Percentiles rank a stretch among this genome's conserved stretches.
These are phyloP conservation scores for Enteromius treurensis DNA, from an alignment of 2,797 vertebrate genomes.

Conservation along the genomic window DNA sequence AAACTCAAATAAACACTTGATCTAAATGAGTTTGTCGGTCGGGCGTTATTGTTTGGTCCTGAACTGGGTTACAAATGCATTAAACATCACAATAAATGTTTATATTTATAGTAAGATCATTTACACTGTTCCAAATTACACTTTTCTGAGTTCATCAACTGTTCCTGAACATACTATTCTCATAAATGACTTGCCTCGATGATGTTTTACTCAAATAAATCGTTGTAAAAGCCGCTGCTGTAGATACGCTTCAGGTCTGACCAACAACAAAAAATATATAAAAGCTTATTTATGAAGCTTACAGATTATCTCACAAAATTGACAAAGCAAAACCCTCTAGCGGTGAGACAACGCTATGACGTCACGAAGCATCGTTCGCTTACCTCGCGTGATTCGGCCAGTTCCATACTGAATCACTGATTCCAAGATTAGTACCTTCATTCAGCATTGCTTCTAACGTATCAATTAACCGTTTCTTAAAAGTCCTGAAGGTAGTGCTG, in stretches of 20 bases:
- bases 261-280: background rate
- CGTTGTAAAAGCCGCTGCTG: background rate
- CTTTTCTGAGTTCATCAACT: background rate
- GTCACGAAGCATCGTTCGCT: background rate
- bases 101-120: background rate
- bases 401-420: background rate
- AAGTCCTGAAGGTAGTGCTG: too few relatives aligned
- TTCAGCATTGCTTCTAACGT: too few relatives aligned
- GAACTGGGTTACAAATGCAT: background rate
- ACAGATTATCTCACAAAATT: too few relatives aligned
- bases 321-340: too few relatives aligned
- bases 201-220: background rate
- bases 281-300: too few relatives aligned
- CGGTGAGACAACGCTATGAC: background rate
- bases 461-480: background rate
- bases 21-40: background rate
- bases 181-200: background rate
- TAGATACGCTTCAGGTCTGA: background rate
- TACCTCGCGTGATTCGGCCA: background rate
- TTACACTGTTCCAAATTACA: background rate
- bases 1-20: slow-evolving; percentile 4
- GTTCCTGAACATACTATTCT: background rate
- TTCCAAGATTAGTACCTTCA: background rate
- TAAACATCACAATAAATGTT: background rate
- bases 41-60: background rate